Base-by-base conservation (phyloP, 2,113 vertebrate species). In the Mola mola region DNA sequence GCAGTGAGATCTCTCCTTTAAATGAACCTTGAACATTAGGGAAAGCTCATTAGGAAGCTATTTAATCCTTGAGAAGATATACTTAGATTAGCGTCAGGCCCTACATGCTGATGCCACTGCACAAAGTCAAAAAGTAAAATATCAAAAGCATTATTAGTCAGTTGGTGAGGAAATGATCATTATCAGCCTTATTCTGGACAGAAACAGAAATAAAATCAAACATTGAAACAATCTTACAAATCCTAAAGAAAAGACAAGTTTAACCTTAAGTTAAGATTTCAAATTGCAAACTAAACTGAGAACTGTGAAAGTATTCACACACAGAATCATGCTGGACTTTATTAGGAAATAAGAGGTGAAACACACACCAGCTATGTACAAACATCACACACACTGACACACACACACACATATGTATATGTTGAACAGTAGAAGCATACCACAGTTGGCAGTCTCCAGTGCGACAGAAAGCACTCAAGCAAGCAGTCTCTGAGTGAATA, bases 41-140 rank as follows among this genome's bases (percentile, higher is more conserved):
- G 38, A 74, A 90, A 90, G 70, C 88, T 84, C 82, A 85, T 90
- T 90, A 90, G 62, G 61, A 68, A 59, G 65, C 74, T 64, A 62
- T 73, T 72, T 85, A 90, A 88, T 88, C 88, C 81, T 69, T 73
- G 72, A 86, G 72, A 74, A 86, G 75, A 86, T 83, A 83, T 82
- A 84, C 73, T 88, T 83, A 90, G 83, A 87, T 87, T 72, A 83
- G 34, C 81, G 42, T 66, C 46, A 42, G 33, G 51, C 17, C 40
- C 50, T 64, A 58, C 66, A 74, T 67, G 65, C 56, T 42, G 47
- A 29, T 64, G 63, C 47, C 15, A 53, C 51, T 52, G 69, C 64
- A 67, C 63, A 64, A 84, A 85, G 79, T 83, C 71, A 86, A 77
- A 72, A 70, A 75, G 26, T 24, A 71, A 25, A 38, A 52, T 19